Evolutionary conservation across 2,113 vertebrate genomes (phyloP).

Genomic region (Tetrax tetrax): DNA sequence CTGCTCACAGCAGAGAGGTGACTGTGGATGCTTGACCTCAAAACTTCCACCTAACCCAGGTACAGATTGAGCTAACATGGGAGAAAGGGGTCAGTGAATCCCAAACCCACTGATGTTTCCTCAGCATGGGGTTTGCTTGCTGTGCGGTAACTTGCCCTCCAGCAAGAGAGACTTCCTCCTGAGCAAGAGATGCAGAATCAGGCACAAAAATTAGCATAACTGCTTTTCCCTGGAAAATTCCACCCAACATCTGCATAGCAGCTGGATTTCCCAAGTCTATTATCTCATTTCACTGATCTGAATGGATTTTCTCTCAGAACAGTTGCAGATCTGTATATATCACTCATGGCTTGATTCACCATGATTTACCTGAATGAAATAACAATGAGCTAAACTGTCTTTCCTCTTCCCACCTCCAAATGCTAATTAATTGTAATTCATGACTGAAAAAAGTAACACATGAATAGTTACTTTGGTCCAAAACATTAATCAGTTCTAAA

Average conservation of each 20-base stretch:
- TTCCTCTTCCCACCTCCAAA: not conserved
- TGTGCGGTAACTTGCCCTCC: not conserved
- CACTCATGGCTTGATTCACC: slow-evolving; percentile 36
- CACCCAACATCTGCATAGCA: slow-evolving; percentile 52
- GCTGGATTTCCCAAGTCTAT: slow-evolving; percentile 44
- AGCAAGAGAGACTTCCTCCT: not conserved
- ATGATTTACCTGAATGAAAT: slow-evolving; percentile 29
- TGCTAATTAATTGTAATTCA: slow-evolving; percentile 22
- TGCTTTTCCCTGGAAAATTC: slow-evolving; percentile 51
- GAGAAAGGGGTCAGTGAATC: not conserved
- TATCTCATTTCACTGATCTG: slow-evolving; percentile 56
- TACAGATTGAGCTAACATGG: not conserved
- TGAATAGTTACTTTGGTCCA: not conserved
- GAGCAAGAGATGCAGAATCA: not conserved
- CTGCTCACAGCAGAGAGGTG: not conserved
- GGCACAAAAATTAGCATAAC: not conserved
- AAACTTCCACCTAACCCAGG: not conserved
- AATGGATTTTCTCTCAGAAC: slow-evolving; percentile 30
- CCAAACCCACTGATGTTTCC: not conserved
- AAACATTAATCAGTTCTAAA: slow-evolving; percentile 31
- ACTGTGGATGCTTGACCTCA: not conserved
- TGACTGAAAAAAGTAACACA: not conserved
- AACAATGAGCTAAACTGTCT: slow-evolving; percentile 15
- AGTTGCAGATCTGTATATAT: slow-evolving; percentile 17
- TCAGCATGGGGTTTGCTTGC: not conserved